Conservation (phyloP, 1,140 invertebrate species). For the Megalopta genalis region DNA sequence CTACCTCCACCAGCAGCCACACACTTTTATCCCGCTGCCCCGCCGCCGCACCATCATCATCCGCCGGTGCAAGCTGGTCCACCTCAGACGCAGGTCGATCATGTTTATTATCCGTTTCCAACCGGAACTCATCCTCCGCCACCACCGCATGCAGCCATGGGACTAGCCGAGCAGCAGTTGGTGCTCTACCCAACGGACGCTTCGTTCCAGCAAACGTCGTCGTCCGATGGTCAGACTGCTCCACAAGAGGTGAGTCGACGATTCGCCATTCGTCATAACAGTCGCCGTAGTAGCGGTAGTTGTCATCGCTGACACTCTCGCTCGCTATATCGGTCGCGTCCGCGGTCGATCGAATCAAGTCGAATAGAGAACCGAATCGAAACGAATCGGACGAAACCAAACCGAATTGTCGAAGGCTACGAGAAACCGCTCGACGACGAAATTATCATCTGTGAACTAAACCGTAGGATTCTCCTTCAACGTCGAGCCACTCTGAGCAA, state of each 20-base stretch:
- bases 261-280: no score
- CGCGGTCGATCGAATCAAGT: not conserved
- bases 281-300: no score
- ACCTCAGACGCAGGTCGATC: slow-evolving; percentile 71
- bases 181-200: slow-evolving; percentile 73
- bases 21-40: slow-evolving; percentile 71
- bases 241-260: slow-evolving; percentile 70
- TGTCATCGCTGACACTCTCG: no score
- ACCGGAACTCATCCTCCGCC: slow-evolving; percentile 66
- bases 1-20: slow-evolving; percentile 65
- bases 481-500: slow-evolving; percentile 77
- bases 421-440: no score
- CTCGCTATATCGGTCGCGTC: no score
- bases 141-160: slow-evolving; percentile 70
- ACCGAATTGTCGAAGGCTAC: no score
- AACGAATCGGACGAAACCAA: no score
- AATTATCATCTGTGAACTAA: slow-evolving; percentile 51
- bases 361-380: not conserved
- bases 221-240: slow-evolving; percentile 67
- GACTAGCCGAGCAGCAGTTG: slow-evolving; percentile 75
- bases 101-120: slow-evolving; percentile 73
- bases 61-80: slow-evolving; percentile 62
- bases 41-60: slow-evolving; percentile 71
- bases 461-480: slow-evolving; percentile 75
- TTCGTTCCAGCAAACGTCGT: slow-evolving; percentile 66